Evolutionary conservation across 2,113 vertebrate species (phyloP), one percentile per base, ranked within the genome.

Genomic region (Oncorhynchus keta): DNA sequence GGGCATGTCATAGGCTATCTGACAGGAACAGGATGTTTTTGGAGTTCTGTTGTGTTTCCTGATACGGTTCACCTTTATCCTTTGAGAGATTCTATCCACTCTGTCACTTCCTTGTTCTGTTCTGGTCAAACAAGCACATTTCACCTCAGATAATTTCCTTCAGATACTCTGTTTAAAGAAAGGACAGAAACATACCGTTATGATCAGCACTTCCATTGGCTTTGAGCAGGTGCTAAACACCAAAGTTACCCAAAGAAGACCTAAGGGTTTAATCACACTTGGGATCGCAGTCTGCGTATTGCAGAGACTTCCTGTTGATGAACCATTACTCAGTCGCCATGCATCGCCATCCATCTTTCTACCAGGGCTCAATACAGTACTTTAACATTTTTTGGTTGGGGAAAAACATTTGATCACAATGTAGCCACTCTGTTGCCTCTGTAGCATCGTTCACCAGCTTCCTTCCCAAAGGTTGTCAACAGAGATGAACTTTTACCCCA

Each of bases 401-500:
- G 35, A 35, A 35, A 35, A 35, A 35, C 18, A 39, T 39, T 39
- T 39, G 39, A 39, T 39, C 39, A 8, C 39, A 39, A 39, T 39
- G 39, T 9, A 39, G 39, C 39, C 39, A 1, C 39, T 39, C 39
- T 39, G 39, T 35, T 6, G 32, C 32, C 32, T 35, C 30, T 32
- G 30, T 32, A 32, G 32, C 32, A 35, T 35, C 32, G 32, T 5
- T 11, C 11, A 35, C 48, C 28, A 26, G n/a, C 18, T 7, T 0
- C 30, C 66, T 20, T 20, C 22, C 62, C 66, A 72, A 51, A n/a
- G 39, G 61, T 16, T 84, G 55, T 76, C 72, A 70, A n/a, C n/a
- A 64, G 51, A 71, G 79, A 70, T 68, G 51, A 81, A 74, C 81
- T 79, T 78, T 70, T 48, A 81, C 61, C 80, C n/a, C 3, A 28